Base-by-base conservation (phyloP, 2,797 vertebrate species). In the Picus viridis region DNA sequence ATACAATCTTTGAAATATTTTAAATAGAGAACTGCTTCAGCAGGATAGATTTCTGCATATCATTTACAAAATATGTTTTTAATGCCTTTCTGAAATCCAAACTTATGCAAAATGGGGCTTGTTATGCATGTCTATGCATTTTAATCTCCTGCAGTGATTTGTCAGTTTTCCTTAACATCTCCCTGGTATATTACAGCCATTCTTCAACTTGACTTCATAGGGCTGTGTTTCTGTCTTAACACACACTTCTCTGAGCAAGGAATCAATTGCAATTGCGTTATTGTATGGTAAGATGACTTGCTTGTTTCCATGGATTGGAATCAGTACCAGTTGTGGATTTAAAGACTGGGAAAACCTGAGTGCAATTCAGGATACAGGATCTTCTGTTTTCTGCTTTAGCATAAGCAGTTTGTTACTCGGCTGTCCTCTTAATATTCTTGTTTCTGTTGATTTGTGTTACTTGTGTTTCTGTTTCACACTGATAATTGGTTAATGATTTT, bases 201-300 rank as follows among this genome's bases (percentile, higher is more conserved):
- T 98, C 98, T 97, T 98, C 98, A 98, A 97, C 95, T 96, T 97
- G 67, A 88, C 98, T 97, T 97, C 93, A 79, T 61, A n/a, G 96
- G 95, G 94, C 98, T 97, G 92, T n/a, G 27, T 89, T 91, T 98
- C 97, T 95, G 92, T 96, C 73, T 96, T 96, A 96, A 78, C 96
- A 39, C 97, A 96, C 92, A 95, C 96, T 96, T 97, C 97, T 97
- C 96, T 92, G 94, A 97, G 98, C 97, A n/a, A 89, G 97, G 75
- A 85, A 74, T 26, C 69, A 71, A 53, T 58, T 27, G 68, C 64
- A 34, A 19, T 85, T 85, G 41, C 59, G 92, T 69, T 77, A 26
- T 17, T 71, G 43, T 16, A 30, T 69, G 95, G 71, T 86, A 76
- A 90, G 30, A 67, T 30, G 17, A 19, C 2, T 0, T 53, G 57